Evolutionary conservation across 37 sponge, comb jelly and placozoan genomes (phyloP).

Genomic region (Lycopodina hypogea): DNA sequence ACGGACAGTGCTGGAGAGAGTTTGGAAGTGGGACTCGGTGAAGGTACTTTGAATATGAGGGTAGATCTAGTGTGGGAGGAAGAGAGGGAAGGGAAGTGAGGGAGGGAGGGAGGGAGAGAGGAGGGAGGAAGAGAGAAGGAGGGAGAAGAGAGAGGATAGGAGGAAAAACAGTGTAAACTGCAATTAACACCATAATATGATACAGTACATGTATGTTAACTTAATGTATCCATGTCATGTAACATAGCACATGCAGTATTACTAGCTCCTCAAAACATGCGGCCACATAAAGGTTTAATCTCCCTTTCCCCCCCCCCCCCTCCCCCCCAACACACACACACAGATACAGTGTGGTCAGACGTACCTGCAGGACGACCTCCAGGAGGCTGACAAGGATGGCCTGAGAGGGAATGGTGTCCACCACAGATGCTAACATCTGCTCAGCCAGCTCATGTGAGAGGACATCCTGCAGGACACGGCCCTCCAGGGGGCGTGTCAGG

Average conservation of each 20-base stretch:
- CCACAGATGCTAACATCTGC: constrained; percentile 15
- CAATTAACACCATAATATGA: no score
- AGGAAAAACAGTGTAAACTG: no score
- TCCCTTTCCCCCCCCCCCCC: no score
- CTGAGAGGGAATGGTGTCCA: constrained; percentile 49
- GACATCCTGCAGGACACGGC: constrained; percentile 1
- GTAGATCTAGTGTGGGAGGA: constrained; percentile 16
- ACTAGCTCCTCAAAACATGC: no score
- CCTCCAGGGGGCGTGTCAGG: background rate
- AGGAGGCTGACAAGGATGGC: constrained; percentile 47
- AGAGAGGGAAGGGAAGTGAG: background rate
- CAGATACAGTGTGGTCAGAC: background rate
- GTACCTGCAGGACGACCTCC: constrained; percentile 36
- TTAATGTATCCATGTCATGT: no score
- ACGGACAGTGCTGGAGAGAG: background rate
- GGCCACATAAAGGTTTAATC: no score
- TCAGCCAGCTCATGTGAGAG: constrained; percentile 1
- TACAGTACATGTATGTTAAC: no score
- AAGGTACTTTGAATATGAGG: constrained; percentile 12
- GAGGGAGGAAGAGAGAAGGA: background rate
- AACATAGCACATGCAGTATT: no score
- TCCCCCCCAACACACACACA: no score
- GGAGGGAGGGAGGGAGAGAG: background rate
- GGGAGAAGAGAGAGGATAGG: background rate
- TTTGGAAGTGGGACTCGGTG: constrained; percentile 6